A percentile compares a stretch with the other conserved stretches of the same genome.
phyloP scores from a whole-genome alignment of 2,888 invertebrate species.

The Acronicta leporina region DNA sequence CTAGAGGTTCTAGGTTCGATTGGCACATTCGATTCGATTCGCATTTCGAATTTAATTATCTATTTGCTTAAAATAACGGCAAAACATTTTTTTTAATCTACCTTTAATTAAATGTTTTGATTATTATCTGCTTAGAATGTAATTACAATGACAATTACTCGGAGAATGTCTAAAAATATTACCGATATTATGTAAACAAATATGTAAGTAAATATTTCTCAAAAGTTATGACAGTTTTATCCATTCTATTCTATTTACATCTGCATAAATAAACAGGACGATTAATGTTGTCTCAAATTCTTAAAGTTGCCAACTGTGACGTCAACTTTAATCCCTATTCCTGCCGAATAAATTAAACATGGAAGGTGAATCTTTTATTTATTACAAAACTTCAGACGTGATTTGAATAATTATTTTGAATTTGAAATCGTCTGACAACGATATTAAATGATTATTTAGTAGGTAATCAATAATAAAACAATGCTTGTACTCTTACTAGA shows the following conservation, averaged over 20 bases:
- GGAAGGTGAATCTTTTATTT: conserved; percentile 56
- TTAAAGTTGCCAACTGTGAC: conserved; percentile 38
- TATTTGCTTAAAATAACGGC: no score
- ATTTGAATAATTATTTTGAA: conserved; percentile 67
- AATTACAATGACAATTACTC: no score
- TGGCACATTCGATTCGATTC: no score
- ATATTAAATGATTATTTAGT: conserved; percentile 30
- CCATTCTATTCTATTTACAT: conserved; percentile 26
- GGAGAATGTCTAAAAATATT: background rate
- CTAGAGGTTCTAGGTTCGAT: no score
- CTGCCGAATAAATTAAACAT: conserved; percentile 52
- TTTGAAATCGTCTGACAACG: conserved; percentile 50
- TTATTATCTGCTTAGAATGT: no score
- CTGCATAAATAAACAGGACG: conserved; percentile 33
- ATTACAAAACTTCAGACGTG: conserved; percentile 60
- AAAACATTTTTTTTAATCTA: no score
- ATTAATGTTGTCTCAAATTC: conserved; percentile 44
- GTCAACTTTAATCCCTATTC: conserved; percentile 44
- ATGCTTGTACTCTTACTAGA: no score
- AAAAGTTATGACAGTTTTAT: conserved; percentile 31
- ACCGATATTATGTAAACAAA: conserved; percentile 5
- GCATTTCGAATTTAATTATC: no score
- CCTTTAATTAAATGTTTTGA: no score
- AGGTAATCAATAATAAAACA: no score
- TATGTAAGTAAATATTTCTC: conserved; percentile 1